Base-by-base conservation (phyloP, 1,140 invertebrate genomes). In the Cherax destructor region DNA sequence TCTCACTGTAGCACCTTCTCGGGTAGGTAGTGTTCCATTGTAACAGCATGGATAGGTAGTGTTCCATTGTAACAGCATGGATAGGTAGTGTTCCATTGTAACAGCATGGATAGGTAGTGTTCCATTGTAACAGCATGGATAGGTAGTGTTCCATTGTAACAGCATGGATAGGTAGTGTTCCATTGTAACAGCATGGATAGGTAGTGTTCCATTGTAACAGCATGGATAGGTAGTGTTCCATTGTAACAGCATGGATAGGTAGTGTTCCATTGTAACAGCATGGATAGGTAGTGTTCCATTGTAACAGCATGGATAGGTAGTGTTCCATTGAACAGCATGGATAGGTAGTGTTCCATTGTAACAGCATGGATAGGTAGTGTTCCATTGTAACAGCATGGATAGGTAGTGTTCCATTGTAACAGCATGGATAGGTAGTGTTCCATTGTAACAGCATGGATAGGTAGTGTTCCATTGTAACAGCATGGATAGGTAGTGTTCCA, bases 31-130 rank as follows among this genome's bases (percentile, higher is more conserved):
- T 81, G 79, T 41, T 41, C 49, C 13, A 50, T 1, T 41, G 30
- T 78, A 78, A 10, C 76, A 78, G 6, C 24, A 30, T n/a, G 11
- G 76, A 24, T 77, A 49, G 76, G 4, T 77, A 49, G 24, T 77
- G 76, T 77, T n/a, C 21, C 61, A 3, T 16, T 65, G 61, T 65
- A 65, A 16, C 61, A 65, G 10, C 16, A 18, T 30, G 52, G 76
- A 49, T 96, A 95, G 95, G 93, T 96, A 79, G 95, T 95, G 0
- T 95, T 95, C 50, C 95, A 96, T 93, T 96, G 96, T 93, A 89
- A 93, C 11, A 94, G 95, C 0, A 10, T 81, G 59, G 88, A 81
- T 85, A 65, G 50, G 86, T 65, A 41, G 13, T 81, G 79, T 41
- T 5, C 49, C 47, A 50, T 9, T 41, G 30, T 77, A 77, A 9